Percentiles rank a stretch among this genome's conserved stretches.
Evolutionary conservation across 1,140 invertebrate genomes (phyloP).

Genomic region (Lerema accius): DNA sequence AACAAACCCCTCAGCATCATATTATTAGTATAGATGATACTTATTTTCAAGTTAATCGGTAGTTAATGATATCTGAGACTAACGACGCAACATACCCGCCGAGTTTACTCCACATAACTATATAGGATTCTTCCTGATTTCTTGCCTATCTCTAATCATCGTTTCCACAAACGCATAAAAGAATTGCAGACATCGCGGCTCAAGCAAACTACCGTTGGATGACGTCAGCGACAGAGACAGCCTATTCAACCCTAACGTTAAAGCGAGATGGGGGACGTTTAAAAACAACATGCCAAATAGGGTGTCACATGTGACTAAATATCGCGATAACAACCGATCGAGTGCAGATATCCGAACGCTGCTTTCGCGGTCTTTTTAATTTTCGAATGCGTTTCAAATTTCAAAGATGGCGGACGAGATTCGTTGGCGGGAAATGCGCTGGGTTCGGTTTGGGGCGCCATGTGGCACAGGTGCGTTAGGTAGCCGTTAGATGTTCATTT

Average conservation of each 20-base stretch:
- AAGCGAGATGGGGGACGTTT: constrained; percentile 44
- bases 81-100: constrained; percentile 17
- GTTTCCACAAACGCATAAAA: constrained; percentile 32
- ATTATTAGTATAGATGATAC: too few species aligned
- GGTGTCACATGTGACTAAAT: constrained; percentile 72
- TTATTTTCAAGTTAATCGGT: not conserved
- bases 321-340: constrained; percentile 55
- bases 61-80: not conserved
- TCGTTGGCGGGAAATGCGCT: constrained; percentile 39
- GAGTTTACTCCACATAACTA: constrained; percentile 30
- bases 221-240: constrained; percentile 61
- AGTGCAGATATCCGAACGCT: constrained; percentile 40
- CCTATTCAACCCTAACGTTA: constrained; percentile 4
- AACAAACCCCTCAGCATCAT: too few species aligned
- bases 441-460: constrained; percentile 47
- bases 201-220: constrained; percentile 55
- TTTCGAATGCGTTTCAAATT: constrained; percentile 52
- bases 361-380: constrained; percentile 51
- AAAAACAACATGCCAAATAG: constrained; percentile 72
- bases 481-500: constrained; percentile 21
- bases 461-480: constrained; percentile 43
- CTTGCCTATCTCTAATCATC: constrained; percentile 14
- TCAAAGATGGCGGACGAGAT: constrained; percentile 38
- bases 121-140: constrained; percentile 37
- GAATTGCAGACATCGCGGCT: constrained; percentile 36